A percentile compares a stretch with the other conserved stretches of the same genome.
Conservation (phyloP, 2,888 invertebrate genomes). For the Thymelicus acteon region DNA sequence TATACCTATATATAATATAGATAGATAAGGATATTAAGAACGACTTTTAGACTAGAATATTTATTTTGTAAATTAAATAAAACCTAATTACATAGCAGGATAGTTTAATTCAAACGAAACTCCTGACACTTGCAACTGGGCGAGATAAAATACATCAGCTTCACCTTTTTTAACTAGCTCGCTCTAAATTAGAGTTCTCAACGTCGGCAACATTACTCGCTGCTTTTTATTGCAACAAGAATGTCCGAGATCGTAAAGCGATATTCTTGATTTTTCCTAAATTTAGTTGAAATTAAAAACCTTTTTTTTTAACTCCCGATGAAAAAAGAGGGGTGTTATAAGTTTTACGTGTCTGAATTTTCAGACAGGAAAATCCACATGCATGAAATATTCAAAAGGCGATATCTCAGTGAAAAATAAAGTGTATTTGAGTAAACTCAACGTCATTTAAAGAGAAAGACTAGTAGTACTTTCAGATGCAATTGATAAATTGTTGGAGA, state of each 20-base stretch:
- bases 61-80: neutral
- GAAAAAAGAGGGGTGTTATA: too few species aligned
- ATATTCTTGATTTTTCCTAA: neutral
- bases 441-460: too few species aligned
- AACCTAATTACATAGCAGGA: neutral
- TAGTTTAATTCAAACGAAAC: constrained; percentile 2
- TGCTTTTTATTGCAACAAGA: constrained; percentile 23
- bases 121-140: neutral
- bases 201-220: constrained; percentile 22
- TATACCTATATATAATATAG: too few species aligned
- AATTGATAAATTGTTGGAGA: too few species aligned
- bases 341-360: too few species aligned
- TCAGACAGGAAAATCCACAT: too few species aligned
- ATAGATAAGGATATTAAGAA: too few species aligned
- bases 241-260: constrained; percentile 5
- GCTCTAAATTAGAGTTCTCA: constrained; percentile 27
- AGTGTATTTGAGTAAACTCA: too few species aligned
- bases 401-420: too few species aligned
- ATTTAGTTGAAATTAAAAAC: neutral
- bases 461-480: too few species aligned
- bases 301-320: too few species aligned
- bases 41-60: neutral
- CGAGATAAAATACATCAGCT: constrained; percentile 19
- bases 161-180: constrained; percentile 11
- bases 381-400: too few species aligned